Conservation (phyloP, 2,888 invertebrate species). For the Actias luna region DNA sequence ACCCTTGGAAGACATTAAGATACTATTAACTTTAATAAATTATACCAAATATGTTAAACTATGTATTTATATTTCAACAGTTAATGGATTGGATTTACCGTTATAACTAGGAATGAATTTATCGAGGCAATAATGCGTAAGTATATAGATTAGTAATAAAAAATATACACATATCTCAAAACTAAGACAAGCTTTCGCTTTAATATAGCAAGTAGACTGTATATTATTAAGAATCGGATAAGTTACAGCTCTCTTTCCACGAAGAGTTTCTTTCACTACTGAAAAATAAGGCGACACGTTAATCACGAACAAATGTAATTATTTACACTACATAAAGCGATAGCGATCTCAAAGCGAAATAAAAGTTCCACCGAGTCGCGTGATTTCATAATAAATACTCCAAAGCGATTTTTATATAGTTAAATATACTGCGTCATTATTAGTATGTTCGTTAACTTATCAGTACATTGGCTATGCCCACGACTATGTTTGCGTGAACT, state of each 20-base stretch:
- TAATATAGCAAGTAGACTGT: neutral
- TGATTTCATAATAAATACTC: neutral
- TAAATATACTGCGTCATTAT: neutral
- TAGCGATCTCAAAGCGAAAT: neutral
- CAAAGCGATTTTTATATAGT: neutral
- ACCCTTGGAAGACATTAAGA: neutral
- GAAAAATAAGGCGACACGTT: neutral
- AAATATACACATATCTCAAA: too few relatives aligned
- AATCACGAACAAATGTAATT: slow-evolving; percentile 5
- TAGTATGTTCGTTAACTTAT: neutral
- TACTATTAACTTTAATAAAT: neutral
- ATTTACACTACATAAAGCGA: neutral
- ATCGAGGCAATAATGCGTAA: too few relatives aligned
- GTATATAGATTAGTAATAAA: too few relatives aligned
- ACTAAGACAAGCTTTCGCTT: neutral
- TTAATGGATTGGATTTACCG: neutral
- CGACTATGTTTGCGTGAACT: too few relatives aligned
- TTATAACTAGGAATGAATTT: too few relatives aligned
- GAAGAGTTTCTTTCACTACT: neutral
- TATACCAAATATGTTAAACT: neutral
- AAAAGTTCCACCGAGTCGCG: neutral
- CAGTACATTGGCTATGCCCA: neutral
- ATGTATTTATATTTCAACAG: neutral
- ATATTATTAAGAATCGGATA: neutral
- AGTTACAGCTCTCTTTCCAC: neutral